A percentile compares a stretch with the other conserved stretches of the same genome.
Conservation (phyloP, 1,140 invertebrate genomes). For the Dermatophagoides farinae region DNA sequence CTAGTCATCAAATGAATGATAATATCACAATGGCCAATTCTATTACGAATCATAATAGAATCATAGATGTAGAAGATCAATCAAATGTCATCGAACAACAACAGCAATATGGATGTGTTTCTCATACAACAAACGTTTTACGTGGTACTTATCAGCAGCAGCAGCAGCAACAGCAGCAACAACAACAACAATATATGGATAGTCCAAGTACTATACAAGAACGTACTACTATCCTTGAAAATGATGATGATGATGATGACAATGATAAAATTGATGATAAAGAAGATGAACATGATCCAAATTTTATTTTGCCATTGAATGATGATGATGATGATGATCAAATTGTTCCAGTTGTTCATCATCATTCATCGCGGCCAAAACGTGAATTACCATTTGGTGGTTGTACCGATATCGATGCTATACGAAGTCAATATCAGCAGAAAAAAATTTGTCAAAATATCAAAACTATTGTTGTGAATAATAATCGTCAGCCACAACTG, state of each 20-base stretch:
- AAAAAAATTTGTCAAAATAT: background rate
- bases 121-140: no score
- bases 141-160: background rate
- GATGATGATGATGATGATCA: no score
- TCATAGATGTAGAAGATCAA: no score
- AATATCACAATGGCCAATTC: background rate
- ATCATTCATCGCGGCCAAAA: background rate
- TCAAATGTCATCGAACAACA: background rate
- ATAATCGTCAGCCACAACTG: no score
- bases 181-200: background rate
- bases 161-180: background rate
- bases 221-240: no score
- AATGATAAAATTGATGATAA: no score
- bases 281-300: no score
- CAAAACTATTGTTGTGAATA: background rate
- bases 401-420: slow-evolving; percentile 1
- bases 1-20: background rate
- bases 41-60: no score
- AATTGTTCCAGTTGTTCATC: no score
- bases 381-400: slow-evolving; percentile 7
- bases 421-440: background rate
- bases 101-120: background rate
- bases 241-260: no score
- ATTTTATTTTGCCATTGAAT: no score
- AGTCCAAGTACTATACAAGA: no score